These are phyloP conservation scores for Lissonota sp. DNA, from an alignment of 2,888 invertebrate genomes.

Conservation along the genomic window DNA sequence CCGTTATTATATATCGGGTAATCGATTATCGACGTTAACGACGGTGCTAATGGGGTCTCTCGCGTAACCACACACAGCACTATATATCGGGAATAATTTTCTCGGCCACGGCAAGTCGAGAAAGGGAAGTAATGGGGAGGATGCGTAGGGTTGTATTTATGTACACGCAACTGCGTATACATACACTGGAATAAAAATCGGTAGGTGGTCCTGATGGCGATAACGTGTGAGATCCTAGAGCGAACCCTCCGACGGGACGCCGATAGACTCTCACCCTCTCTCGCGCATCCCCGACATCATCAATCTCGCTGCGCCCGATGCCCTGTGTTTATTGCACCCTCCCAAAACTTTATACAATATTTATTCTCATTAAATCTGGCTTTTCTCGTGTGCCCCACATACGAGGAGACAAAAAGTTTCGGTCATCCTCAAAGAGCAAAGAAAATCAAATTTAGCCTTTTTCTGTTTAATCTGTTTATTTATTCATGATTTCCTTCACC, in stretches of 20 bases:
- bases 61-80: conserved; percentile 21
- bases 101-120: conserved; percentile 23
- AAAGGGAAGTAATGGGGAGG: conserved; percentile 20
- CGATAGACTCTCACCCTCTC: conserved; percentile 58
- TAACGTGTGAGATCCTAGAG: conserved; percentile 81
- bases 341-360: conserved; percentile 82
- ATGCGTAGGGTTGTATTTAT: neutral
- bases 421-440: conserved; percentile 1
- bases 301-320: conserved; percentile 78
- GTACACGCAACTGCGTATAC: conserved; percentile 1
- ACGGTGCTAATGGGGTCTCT: conserved; percentile 58
- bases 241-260: conserved; percentile 77
- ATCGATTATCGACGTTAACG: conserved; percentile 65
- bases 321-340: conserved; percentile 66
- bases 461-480: neutral
- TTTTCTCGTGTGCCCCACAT: conserved; percentile 25
- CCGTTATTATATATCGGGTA: conserved; percentile 6
- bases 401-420: conserved; percentile 16
- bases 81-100: conserved; percentile 32
- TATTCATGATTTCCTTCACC: too few relatives aligned
- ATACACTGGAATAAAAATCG: conserved; percentile 59
- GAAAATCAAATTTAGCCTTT: conserved; percentile 14
- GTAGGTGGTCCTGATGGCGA: conserved; percentile 74
- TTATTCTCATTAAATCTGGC: conserved; percentile 82
- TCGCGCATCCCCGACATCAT: conserved; percentile 74